These are phyloP conservation scores for Phalacrocorax aristotelis DNA, from an alignment of 2,113 vertebrate species.

Conservation along the genomic window DNA sequence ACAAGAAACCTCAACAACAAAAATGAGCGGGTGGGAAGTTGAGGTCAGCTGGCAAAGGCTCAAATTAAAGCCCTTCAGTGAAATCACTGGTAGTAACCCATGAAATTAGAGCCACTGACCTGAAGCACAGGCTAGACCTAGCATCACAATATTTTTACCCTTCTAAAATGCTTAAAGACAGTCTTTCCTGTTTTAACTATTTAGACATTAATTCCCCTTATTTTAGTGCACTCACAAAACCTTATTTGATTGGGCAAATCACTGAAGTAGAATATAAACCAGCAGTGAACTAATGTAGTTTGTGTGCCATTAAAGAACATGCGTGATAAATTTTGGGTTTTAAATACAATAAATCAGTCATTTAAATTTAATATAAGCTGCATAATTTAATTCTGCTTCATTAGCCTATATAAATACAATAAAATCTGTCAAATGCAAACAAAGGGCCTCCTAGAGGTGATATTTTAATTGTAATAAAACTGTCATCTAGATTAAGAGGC, in stretches of 20 bases:
- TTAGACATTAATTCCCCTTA: neutral
- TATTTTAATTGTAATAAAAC: slow-evolving; percentile 78
- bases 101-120: neutral
- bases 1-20: neutral
- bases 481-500: slow-evolving; percentile 72
- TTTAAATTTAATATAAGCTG: slow-evolving; percentile 65
- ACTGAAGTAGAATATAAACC: slow-evolving; percentile 47
- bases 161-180: neutral
- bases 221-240: slow-evolving; percentile 23
- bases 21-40: neutral
- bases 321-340: slow-evolving; percentile 51
- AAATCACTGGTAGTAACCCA: neutral
- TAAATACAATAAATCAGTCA: slow-evolving; percentile 64
- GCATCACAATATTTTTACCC: neutral
- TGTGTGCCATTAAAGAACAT: slow-evolving; percentile 31
- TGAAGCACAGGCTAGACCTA: neutral
- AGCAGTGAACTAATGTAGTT: slow-evolving; percentile 56
- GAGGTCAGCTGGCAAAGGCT: neutral
- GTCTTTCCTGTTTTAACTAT: neutral
- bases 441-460: slow-evolving; percentile 67
- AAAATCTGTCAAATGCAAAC: slow-evolving; percentile 69
- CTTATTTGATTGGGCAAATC: slow-evolving; percentile 9
- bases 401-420: slow-evolving; percentile 69
- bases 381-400: slow-evolving; percentile 72
- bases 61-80: neutral